Percentiles rank a stretch among this genome's conserved stretches.
Evolutionary conservation across 2,113 vertebrate species (phyloP).

Genomic region (Elanoides forficatus): DNA sequence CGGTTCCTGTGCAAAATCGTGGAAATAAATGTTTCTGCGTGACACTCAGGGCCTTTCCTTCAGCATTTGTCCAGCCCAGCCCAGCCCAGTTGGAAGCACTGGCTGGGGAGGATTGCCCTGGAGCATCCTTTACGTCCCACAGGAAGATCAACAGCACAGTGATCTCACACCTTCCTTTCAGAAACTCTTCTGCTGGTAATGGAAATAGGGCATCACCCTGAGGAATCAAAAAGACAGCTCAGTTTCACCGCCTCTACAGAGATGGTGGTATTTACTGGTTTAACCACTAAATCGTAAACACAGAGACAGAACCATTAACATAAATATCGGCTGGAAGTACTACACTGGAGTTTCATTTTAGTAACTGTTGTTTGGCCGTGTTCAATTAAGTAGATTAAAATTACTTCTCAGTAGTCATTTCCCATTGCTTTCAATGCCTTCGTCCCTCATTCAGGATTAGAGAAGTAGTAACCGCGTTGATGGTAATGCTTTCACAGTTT

Average conservation of each 20-base stretch:
- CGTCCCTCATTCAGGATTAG: neutral
- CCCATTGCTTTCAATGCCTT: neutral
- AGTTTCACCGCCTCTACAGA: neutral
- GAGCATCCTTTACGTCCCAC: neutral
- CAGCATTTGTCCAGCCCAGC: rapidly evolving
- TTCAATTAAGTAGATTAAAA: neutral
- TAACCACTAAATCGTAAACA: neutral
- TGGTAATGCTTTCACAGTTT: neutral
- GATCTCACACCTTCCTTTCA: neutral
- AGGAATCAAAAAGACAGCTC: neutral
- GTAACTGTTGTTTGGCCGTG: neutral
- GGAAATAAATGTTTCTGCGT: neutral
- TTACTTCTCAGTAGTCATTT: neutral
- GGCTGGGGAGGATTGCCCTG: neutral
- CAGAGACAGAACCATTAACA: neutral
- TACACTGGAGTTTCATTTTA: neutral
- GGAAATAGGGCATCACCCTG: neutral
- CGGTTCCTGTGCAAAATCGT: neutral
- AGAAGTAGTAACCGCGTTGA: neutral
- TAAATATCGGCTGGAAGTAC: neutral
- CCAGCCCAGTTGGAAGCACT: neutral
- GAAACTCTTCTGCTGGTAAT: neutral
- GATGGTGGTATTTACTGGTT: neutral
- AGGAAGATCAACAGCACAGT: neutral
- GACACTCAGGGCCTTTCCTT: neutral